phyloP scores from a whole-genome alignment of 2,888 invertebrate genomes.

The Seira ritae region DNA sequence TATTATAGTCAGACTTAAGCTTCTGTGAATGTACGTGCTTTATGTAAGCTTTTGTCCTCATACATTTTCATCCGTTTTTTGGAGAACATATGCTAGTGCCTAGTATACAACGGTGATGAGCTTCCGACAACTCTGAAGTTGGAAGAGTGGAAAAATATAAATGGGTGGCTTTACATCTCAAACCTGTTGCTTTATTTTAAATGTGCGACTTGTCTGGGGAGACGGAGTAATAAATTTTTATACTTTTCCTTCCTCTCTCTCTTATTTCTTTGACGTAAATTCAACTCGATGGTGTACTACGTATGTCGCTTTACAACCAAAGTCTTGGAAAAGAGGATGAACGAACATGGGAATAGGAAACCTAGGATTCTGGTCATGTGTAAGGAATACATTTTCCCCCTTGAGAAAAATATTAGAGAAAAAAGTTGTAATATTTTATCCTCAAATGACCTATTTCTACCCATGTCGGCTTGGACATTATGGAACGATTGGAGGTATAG shows the following conservation, averaged over 20 bases:
- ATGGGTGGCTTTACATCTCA: slow-evolving; percentile 4
- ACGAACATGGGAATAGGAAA: neutral
- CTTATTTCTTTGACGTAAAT: slow-evolving; percentile 11
- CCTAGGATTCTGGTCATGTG: neutral
- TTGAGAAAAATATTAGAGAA: too few species aligned
- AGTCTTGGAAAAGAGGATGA: neutral
- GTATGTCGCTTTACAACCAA: neutral
- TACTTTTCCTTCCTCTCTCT: neutral
- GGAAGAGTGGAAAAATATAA: slow-evolving; percentile 7
- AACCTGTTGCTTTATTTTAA: slow-evolving; percentile 14
- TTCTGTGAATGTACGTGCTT: slow-evolving; percentile 6
- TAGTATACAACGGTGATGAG: slow-evolving; percentile 10
- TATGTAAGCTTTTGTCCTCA: slow-evolving; percentile 1
- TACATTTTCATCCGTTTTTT: slow-evolving; percentile 1
- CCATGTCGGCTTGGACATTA: too few species aligned
- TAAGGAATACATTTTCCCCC: too few species aligned
- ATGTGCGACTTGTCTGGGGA: neutral
- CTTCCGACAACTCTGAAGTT: neutral
- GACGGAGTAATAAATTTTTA: slow-evolving; percentile 1
- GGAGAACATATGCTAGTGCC: slow-evolving; percentile 1
- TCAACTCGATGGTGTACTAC: neutral
- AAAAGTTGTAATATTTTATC: too few species aligned
- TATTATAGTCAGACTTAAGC: neutral
- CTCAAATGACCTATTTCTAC: too few species aligned
- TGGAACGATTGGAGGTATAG: too few species aligned